Base-by-base conservation (phyloP, 2,797 vertebrate species). In the Enteromius paludinosus region DNA sequence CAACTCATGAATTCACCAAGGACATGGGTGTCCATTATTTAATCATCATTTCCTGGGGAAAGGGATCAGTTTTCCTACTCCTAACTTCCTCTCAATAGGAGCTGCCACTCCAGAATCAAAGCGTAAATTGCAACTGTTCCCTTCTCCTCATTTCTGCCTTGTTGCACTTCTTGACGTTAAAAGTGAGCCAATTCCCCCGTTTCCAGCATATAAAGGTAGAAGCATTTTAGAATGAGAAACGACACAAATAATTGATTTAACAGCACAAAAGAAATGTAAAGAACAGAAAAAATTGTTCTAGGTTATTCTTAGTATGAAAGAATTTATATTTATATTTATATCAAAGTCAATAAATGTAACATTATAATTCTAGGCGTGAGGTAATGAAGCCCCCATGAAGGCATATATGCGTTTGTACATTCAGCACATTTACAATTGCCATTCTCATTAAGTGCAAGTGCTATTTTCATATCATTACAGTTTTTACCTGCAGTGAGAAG, bases 81-180 rank as follows among this genome's bases (percentile, higher is more conserved):
- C 83, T 81, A 28, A 84, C 68, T 75, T 64, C 77, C 71, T 84
- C 76, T 84, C 79, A 90, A 89, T 88, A 83, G 83, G 89, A 89
- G 75, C 88, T 90, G 85, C 86, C 86, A 86, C 84, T 88, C 87
- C 85, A 89, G 84, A 83, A 68, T 8, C 49, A 49, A 78, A 81
- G 82, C 90, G 87, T 89, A 90, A 92, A 91, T 90, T 91, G 86
- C 89, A 89, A 86, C 90, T 90, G 90, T 89, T 74, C 10, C 71
- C 76, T 76, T 86, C 79, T 88, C 77, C 52, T 89, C 84, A 89
- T 91, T 91, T 91, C 85, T 85, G 62, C 90, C 79, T 89, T 89
- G 86, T 87, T 83, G 88, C 79, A 90, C 87, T 83, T 72, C 81
- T 81, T 62, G 78, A 77, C 35, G 64, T 84, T 87, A 86, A 88